phyloP scores from a whole-genome alignment of 2,113 vertebrate genomes.

The Pseudorectes ferrugineus region DNA sequence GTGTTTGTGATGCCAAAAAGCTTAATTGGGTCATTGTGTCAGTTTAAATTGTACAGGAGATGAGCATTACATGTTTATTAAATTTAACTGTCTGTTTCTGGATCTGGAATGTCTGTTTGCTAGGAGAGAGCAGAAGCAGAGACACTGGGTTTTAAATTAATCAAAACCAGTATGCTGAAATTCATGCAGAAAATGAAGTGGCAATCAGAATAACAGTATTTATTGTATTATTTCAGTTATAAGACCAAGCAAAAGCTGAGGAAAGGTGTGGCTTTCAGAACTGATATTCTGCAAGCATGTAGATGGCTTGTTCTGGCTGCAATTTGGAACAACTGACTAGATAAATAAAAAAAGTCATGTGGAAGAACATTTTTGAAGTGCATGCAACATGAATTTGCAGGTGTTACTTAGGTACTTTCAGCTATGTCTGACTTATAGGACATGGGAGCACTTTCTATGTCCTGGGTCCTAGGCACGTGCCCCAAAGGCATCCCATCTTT shows the following conservation, averaged over 20 bases:
- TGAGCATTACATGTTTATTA: slow-evolving; percentile 17
- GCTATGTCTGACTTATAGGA: neutral
- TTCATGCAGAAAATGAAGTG: slow-evolving; percentile 1
- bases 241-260: neutral
- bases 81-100: slow-evolving; percentile 12
- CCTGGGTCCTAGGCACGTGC: accelerated
- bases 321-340: neutral
- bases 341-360: neutral
- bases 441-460: neutral
- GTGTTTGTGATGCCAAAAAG: neutral
- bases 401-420: neutral
- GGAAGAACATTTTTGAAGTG: neutral
- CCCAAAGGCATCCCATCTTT: neutral
- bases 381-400: neutral
- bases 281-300: neutral
- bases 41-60: neutral
- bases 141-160: neutral
- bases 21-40: slow-evolving; percentile 21
- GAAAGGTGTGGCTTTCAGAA: neutral
- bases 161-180: neutral
- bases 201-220: neutral
- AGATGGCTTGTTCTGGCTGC: neutral
- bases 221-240: neutral
- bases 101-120: neutral
- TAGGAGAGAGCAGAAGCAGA: neutral